Conservation (phyloP, 2,113 vertebrate species). For the Nestor notabilis region DNA sequence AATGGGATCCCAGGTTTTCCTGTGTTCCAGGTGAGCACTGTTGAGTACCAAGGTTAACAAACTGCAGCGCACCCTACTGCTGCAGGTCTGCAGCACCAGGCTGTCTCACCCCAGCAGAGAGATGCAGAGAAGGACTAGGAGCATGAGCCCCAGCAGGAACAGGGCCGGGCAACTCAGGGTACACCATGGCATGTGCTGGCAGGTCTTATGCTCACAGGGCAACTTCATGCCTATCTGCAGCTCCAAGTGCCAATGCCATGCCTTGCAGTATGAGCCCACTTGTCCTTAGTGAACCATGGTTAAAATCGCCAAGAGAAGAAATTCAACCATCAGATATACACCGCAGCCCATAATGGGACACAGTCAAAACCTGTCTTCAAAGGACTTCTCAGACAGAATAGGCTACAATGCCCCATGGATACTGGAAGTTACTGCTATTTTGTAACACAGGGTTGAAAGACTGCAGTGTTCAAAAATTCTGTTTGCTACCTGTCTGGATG, state of each 20-base stretch:
- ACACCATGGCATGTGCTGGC: not conserved
- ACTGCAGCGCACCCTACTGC: not conserved
- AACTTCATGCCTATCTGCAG: not conserved
- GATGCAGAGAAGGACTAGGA: not conserved
- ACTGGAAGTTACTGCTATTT: not conserved
- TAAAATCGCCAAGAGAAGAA: not conserved
- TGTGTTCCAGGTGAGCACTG: fast-evolving
- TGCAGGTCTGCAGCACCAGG: not conserved
- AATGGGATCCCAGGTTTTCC: not conserved
- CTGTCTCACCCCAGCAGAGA: not conserved
- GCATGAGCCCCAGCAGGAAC: not conserved
- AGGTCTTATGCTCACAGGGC: fast-evolving
- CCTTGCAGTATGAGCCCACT: not conserved
- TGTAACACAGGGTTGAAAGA: not conserved
- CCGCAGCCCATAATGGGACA: not conserved
- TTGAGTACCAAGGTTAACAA: not conserved
- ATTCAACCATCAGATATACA: too few species aligned
- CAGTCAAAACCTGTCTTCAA: not conserved
- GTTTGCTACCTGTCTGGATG: not conserved
- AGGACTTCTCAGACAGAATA: not conserved
- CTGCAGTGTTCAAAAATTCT: not conserved
- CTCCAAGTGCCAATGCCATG: not conserved
- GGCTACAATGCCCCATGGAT: not conserved
- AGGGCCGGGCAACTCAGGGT: not conserved
- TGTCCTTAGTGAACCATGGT: not conserved